phyloP scores from a whole-genome alignment of 2,888 invertebrate genomes.

The Heliconius hortense region DNA sequence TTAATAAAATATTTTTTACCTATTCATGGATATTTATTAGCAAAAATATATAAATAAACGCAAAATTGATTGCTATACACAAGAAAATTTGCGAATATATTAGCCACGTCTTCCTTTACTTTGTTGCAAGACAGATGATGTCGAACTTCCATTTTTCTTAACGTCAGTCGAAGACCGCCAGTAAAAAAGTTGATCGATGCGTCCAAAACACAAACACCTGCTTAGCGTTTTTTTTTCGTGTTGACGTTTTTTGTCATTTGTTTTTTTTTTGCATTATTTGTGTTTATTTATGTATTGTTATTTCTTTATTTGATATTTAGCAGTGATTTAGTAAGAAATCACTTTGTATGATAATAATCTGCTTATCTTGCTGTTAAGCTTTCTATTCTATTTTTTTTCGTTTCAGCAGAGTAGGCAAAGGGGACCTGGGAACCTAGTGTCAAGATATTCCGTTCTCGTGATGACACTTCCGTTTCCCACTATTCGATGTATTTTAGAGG shows the following conservation, averaged over 20 bases:
- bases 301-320: neutral
- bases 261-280: neutral
- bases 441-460: too few relatives aligned
- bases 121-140: slow-evolving; percentile 29
- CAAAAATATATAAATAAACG: neutral
- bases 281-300: neutral
- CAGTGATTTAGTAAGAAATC: neutral
- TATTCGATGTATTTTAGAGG: too few relatives aligned
- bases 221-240: slow-evolving; percentile 48
- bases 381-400: too few relatives aligned
- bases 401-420: too few relatives aligned
- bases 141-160: slow-evolving; percentile 62
- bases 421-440: too few relatives aligned
- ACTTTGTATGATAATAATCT: too few relatives aligned
- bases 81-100: slow-evolving; percentile 15
- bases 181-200: slow-evolving; percentile 65
- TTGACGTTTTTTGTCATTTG: slow-evolving; percentile 41
- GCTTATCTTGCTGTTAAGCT: too few relatives aligned
- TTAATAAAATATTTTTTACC: neutral
- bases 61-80: neutral
- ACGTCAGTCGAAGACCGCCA: slow-evolving; percentile 45
- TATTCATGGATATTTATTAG: neutral
- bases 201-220: slow-evolving; percentile 61
- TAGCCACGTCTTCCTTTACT: slow-evolving; percentile 20
- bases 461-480: too few relatives aligned